phyloP scores from a whole-genome alignment of 2,113 vertebrate species.

The Nothocercus julius region DNA sequence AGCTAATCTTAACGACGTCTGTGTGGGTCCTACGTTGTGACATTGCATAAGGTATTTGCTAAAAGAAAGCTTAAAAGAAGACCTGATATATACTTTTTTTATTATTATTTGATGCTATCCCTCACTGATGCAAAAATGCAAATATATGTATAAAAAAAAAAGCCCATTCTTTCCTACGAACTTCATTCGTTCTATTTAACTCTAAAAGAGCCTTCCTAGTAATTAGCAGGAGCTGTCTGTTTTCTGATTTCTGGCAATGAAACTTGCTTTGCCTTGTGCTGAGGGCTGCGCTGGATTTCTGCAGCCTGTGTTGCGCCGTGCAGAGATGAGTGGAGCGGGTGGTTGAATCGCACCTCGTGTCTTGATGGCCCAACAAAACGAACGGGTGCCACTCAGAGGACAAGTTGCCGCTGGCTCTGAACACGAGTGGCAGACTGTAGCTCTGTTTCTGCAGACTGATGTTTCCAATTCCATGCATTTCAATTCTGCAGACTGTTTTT shows the following conservation, averaged over 20 bases:
- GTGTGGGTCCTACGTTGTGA: neutral
- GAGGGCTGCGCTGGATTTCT: neutral
- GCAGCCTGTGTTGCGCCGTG: rapidly evolving
- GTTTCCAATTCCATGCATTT: constrained; percentile 5
- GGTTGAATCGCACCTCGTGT: neutral
- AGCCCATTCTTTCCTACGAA: neutral
- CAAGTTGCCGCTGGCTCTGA: neutral
- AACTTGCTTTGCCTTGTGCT: neutral
- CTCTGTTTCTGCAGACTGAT: neutral
- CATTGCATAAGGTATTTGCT: neutral
- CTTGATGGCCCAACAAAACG: neutral
- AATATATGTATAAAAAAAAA: neutral
- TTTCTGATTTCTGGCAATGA: neutral
- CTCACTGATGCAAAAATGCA: neutral
- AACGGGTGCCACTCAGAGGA: neutral
- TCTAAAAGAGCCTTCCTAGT: neutral
- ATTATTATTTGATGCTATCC: neutral
- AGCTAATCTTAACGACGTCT: rapidly evolving
- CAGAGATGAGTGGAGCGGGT: neutral
- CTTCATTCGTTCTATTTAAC: neutral
- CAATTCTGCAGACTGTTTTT: neutral
- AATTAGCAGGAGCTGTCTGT: neutral
- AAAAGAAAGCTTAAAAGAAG: neutral
- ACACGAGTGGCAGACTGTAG: neutral
- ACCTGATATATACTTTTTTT: neutral